These are phyloP conservation scores for Petrocephalus schoutedeni DNA, from an alignment of 2,797 vertebrate genomes.

Conservation along the genomic window DNA sequence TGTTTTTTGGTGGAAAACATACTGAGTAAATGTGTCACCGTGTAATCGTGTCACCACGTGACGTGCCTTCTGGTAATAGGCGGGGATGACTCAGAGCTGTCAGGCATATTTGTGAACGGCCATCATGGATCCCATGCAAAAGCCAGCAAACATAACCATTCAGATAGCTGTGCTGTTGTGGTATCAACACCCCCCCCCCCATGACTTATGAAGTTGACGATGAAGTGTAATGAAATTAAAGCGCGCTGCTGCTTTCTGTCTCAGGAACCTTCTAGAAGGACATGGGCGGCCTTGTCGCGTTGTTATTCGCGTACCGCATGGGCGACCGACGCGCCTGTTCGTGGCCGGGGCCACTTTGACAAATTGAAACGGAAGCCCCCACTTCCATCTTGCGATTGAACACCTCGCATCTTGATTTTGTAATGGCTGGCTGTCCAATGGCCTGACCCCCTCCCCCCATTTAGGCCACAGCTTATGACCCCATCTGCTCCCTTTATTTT, in stretches of 20 bases:
- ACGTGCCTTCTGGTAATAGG: background rate
- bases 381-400: background rate
- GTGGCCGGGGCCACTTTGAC: background rate
- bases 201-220: background rate
- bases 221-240: background rate
- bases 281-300: background rate
- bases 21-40: background rate
- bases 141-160: background rate
- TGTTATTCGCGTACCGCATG: background rate
- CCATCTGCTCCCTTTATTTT: background rate
- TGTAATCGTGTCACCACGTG: background rate
- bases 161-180: background rate
- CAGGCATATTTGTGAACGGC: background rate
- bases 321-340: background rate
- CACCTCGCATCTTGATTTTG: background rate
- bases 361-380: background rate
- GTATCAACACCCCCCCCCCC: background rate
- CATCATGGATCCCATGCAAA: background rate
- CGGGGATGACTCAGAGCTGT: slow-evolving; percentile 13
- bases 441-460: background rate
- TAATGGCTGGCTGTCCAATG: background rate
- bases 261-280: background rate
- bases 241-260: background rate
- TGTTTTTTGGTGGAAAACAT: background rate
- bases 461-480: background rate